Evolutionary conservation across 2,797 vertebrate species (phyloP), one percentile per base, ranked within the genome.

Genomic region (Huso huso): DNA sequence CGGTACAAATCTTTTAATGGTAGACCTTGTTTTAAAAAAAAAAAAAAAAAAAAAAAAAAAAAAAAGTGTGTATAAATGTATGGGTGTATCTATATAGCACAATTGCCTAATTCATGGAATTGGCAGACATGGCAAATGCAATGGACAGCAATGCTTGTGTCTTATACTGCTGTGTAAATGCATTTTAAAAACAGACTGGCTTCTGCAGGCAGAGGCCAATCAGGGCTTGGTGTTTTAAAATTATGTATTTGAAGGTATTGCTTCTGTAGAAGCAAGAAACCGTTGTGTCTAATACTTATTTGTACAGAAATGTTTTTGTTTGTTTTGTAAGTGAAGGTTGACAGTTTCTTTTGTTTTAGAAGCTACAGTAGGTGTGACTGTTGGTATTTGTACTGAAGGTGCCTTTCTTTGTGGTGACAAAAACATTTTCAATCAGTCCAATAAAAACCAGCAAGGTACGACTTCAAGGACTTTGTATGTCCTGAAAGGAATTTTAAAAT

Each of bases 141-240:
- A 68, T 69, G 49, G 62, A 51, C 61, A 52, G 60, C 55, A 58
- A 58, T 12, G 13, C 55, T 85, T 84, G 4, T 62, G 82, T 86
- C 83, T 86, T 74, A 80, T 83, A 78, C 52, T 69, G 63, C 85
- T 84, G 86, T 89, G 87, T 90, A 91, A 90, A 89, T 89, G 86
- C 83, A 87, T 91, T 86, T 86, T 86, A 84, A 87, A 87, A 86
- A 88, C 91, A 88, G 83, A 84, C 91, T 91, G 89, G 88, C 88
- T 89, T 97, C 96, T 98, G 96, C 96, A 85, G 96, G 96, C 96
- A 90, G 96, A 96, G 76, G 88, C 86, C 89, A 86, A 87, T 92
- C 90, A 85, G 85, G 84, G 87, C 89, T 86, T 84, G 69, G 77
- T 83, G 81, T 82, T 37, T 37, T 84, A 70, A 86, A 92, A 88